Evolutionary conservation across 2,797 vertebrate genomes (phyloP), one percentile per base, ranked within the genome.

Genomic region (Smutsia temminckii): DNA sequence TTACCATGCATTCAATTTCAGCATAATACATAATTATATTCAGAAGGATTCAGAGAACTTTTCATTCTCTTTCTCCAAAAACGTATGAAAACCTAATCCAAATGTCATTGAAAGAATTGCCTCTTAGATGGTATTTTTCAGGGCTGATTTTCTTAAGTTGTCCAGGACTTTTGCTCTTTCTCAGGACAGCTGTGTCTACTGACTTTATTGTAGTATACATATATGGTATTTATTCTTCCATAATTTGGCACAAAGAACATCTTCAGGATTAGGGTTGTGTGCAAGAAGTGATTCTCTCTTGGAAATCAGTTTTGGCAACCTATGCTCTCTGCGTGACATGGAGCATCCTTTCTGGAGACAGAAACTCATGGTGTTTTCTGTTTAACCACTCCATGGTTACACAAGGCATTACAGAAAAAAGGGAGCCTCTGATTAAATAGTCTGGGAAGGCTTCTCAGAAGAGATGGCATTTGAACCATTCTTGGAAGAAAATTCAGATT

Each of bases 201-300:
- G 63, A 85, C 46, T 95, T 72, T 27, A 80, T 34, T 88, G 2
- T 91, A 49, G 6, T 51, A 57, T 75, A 85, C 32, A 89, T 80
- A 84, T 21, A 5, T 29, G 21, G 7, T 4, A 91, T 80, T 80
- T 80, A 63, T 75, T 95, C n/a, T 80, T 89, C 40, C 32, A 40
- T 69, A 84, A 75, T 61, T 93, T 97, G 95, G 90, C 71, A 96
- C 78, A 71, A 61, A 25, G 3, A 57, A 74, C 51, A 85, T 90
- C 57, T 89, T 93, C 63, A 95, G 85, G 89, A 93, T 88, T 92
- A 89, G 29, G 29, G 32, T 55, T 4, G 3, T 79, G 55, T 85
- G n/a, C n/a, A 85, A 84, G 37, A 69, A 88, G 42, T 88, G 42
- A 92, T 42, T 81, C 27, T 63, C 10, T n/a, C 29, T 89, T 91